Evolutionary conservation across 2,888 invertebrate genomes (phyloP), one percentile per base, ranked within the genome.

Genomic region (Thymelicus acteon): DNA sequence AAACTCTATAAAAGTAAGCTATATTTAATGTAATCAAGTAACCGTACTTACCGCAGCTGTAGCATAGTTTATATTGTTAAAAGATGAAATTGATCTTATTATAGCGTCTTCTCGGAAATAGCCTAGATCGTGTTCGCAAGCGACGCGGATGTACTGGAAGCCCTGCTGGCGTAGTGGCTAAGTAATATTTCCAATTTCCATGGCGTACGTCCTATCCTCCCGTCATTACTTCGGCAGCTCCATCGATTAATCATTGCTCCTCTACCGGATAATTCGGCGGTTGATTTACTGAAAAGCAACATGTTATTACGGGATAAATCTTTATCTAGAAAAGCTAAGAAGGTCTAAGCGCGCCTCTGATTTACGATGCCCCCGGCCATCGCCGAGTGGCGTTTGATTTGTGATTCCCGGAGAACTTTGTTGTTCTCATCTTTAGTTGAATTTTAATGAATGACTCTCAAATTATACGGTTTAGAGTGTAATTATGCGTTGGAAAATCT

Each of bases 311-410:
- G 86, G 92, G 92, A 93, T 93, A 93, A 93, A 93, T 93, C 93
- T 93, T 89, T 93, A 93, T 93, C 93, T 93, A 93, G 93, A 92
- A 93, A 93, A 92, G 92, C 92, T 93, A 92, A 93, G 92, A 90
- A 92, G 92, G 90, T 91, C 92, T 93, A 93, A 93, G 91, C 90
- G 88, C 89, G 84, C 83, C 82, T 72, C 86, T 91, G 93, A 93
- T 93, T 93, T 93, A 93, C 89, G 80, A 82, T 79, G 84, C 89
- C 87, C 77, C 79, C 80, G 84, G 90, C 90, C 82, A 88, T 88
- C 88, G 86, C 85, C 87, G 86, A 87, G 84, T 87, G 86, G 84
- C 83, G 75, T 87, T 89, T 92, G 92, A 92, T 93, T 92, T 93
- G 92, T 92, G 88, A 87, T 89, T 87, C 89, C 78, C 77, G 79